Evolutionary conservation across 2,888 invertebrate genomes (phyloP).

Genomic region (Adelphocoris suturalis): DNA sequence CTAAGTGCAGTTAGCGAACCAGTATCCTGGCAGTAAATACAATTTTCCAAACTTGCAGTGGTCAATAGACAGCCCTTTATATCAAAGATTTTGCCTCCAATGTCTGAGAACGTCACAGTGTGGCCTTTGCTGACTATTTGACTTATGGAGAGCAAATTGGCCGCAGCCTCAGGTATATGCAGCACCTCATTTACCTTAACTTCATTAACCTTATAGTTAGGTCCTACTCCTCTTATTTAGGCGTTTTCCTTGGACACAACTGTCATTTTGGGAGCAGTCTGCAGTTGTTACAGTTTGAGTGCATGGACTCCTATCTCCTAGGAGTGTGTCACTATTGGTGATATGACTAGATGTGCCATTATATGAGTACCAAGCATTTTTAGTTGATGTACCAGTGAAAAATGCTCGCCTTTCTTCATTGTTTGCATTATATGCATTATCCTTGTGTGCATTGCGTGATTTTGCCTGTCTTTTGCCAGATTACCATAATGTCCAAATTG

Average conservation of each 20-base stretch:
- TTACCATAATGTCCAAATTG: too few relatives aligned
- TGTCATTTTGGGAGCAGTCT: background rate
- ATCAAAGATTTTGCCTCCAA: background rate
- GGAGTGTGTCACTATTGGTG: background rate
- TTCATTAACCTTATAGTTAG: background rate
- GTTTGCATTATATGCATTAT: background rate
- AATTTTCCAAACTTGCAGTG: too few relatives aligned
- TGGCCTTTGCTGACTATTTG: background rate
- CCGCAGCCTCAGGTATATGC: constrained; percentile 2
- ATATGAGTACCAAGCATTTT: background rate
- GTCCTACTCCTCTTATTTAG: too few relatives aligned
- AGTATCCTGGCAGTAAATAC: too few relatives aligned
- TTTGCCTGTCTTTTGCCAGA: background rate
- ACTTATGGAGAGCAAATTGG: constrained; percentile 19
- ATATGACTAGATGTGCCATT: background rate
- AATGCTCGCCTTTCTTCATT: background rate
- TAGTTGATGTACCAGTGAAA: background rate
- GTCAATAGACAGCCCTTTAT: too few relatives aligned
- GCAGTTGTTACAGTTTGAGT: background rate
- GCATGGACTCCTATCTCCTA: background rate
- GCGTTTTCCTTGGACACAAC: too few relatives aligned
- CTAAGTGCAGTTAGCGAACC: too few relatives aligned
- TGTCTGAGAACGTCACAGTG: background rate
- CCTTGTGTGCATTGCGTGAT: background rate
- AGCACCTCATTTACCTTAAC: background rate